Conservation (phyloP, 2,888 invertebrate genomes). For the Xanthorhoe designata region DNA sequence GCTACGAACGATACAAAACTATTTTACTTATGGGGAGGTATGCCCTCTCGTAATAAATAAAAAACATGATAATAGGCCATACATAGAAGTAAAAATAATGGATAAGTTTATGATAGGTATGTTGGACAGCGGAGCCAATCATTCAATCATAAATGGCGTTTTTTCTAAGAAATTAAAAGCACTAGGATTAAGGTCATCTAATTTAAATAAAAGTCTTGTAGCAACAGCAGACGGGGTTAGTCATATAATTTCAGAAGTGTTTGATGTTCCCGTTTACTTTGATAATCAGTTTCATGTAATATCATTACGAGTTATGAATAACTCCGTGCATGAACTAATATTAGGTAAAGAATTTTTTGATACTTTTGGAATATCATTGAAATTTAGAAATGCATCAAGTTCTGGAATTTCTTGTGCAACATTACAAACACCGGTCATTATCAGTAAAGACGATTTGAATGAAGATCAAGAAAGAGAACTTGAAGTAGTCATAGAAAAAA, state of each 20-base stretch:
- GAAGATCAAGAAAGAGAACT: neutral
- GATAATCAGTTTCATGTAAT: neutral
- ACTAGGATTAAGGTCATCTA: neutral
- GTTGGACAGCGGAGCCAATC: neutral
- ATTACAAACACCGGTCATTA: neutral
- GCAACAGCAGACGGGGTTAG: neutral
- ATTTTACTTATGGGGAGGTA: neutral
- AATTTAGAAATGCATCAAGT: neutral
- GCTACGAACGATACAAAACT: conserved; percentile 18
- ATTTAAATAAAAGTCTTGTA: neutral
- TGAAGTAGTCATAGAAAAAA: neutral
- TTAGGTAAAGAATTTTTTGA: conserved; percentile 3
- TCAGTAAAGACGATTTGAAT: neutral
- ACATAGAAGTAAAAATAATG: neutral
- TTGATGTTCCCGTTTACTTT: neutral
- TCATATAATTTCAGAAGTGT: neutral
- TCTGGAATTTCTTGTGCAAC: neutral
- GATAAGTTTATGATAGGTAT: neutral
- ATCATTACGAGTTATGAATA: neutral
- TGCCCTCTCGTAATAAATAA: conserved; percentile 1
- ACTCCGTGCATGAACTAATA: neutral
- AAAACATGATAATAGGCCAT: neutral
- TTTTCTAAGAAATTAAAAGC: neutral
- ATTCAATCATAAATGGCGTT: neutral
- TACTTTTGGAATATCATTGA: conserved; percentile 1